These are phyloP conservation scores for Sarotherodon lohbergeri DNA, from an alignment of 2,113 vertebrate species.

Conservation along the genomic window DNA sequence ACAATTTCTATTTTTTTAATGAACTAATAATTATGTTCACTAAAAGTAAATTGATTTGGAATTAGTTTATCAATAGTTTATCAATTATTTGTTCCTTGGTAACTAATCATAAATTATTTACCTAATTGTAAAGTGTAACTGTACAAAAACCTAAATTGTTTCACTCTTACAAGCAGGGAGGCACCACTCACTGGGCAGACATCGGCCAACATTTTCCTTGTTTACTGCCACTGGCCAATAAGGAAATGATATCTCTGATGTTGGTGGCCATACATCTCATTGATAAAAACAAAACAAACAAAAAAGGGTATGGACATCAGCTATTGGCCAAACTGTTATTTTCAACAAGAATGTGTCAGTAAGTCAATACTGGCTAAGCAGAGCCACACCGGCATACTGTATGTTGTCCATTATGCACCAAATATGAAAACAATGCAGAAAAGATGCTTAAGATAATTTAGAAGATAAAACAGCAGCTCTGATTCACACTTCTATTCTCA, in stretches of 20 bases:
- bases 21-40: too few relatives aligned
- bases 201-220: neutral
- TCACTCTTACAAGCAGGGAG: neutral
- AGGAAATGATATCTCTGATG: neutral
- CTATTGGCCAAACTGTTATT: neutral
- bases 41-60: too few relatives aligned
- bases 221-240: neutral
- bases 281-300: neutral
- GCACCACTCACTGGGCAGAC: neutral
- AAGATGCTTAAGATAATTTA: neutral
- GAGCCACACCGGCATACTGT: neutral
- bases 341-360: neutral
- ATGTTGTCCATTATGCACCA: neutral
- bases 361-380: neutral
- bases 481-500: neutral
- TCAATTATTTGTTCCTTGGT: neutral
- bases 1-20: too few relatives aligned
- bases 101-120: neutral
- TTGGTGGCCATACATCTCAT: neutral
- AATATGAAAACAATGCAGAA: neutral
- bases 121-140: neutral
- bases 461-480: neutral
- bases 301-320: neutral
- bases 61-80: too few relatives aligned
- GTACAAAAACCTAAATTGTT: neutral